Evolutionary conservation across 1,140 invertebrate species (phyloP).

Genomic region (Charaxes varanes): DNA sequence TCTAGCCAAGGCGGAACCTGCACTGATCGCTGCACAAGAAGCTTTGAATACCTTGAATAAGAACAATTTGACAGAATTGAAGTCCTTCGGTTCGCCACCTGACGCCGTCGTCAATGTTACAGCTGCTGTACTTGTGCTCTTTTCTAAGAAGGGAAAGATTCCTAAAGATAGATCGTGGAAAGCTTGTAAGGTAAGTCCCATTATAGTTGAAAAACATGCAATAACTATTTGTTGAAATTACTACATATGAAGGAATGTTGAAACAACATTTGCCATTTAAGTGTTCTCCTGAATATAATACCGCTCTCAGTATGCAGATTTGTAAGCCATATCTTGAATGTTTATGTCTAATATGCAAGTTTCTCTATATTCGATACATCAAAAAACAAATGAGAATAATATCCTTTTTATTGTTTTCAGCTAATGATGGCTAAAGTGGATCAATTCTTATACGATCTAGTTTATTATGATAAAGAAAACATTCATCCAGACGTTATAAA

Average conservation of each 20-base stretch:
- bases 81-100: conserved; percentile 91
- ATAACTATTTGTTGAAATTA: background rate
- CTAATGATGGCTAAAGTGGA: conserved; percentile 80
- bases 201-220: background rate
- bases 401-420: conserved; percentile 47
- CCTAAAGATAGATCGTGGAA: conserved; percentile 97
- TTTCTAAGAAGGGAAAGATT: conserved; percentile 90
- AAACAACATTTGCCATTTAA: too few relatives aligned
- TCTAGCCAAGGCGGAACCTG: conserved; percentile 92
- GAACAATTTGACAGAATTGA: conserved; percentile 94
- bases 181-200: conserved; percentile 80
- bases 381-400: too few relatives aligned
- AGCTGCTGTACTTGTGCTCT: conserved; percentile 90
- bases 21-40: conserved; percentile 89
- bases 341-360: too few relatives aligned
- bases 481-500: conserved; percentile 92
- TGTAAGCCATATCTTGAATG: too few relatives aligned
- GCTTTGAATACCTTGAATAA: conserved; percentile 96
- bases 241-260: too few relatives aligned
- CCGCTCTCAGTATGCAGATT: too few relatives aligned
- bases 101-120: conserved; percentile 89
- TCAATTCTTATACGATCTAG: conserved; percentile 88
- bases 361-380: too few relatives aligned
- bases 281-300: too few relatives aligned
- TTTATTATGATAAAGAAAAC: conserved; percentile 95